These are phyloP conservation scores for Odontomachus brunneus DNA, from an alignment of 1,140 invertebrate species.

Conservation along the genomic window DNA sequence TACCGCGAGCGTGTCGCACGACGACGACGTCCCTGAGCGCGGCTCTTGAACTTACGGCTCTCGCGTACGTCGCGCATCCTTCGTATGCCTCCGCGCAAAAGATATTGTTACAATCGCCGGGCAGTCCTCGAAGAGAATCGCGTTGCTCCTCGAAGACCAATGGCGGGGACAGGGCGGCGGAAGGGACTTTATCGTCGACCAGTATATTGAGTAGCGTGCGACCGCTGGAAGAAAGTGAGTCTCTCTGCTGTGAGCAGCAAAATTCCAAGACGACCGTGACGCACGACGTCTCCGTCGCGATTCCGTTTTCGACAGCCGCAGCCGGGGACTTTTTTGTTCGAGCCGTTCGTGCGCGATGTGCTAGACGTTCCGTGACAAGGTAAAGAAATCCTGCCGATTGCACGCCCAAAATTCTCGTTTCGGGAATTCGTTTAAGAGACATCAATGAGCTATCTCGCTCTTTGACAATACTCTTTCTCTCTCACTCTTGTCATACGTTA, in stretches of 20 bases:
- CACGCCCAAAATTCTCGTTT: constrained; percentile 26
- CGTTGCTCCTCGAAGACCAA: constrained; percentile 67
- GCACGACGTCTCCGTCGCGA: constrained; percentile 47
- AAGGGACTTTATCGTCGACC: constrained; percentile 78
- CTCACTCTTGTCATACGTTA: too few relatives aligned
- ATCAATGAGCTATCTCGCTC: constrained; percentile 16
- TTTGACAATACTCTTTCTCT: neutral
- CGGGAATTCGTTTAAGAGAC: constrained; percentile 9
- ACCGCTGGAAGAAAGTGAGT: constrained; percentile 75
- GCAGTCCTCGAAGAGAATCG: constrained; percentile 69
- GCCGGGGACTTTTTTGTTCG: constrained; percentile 27
- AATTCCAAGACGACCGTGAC: constrained; percentile 73
- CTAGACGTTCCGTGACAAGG: constrained; percentile 38
- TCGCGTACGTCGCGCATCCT: constrained; percentile 78
- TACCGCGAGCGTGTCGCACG: constrained; percentile 72
- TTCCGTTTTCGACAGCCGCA: constrained; percentile 58
- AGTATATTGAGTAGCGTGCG: constrained; percentile 85
- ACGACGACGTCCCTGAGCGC: constrained; percentile 82
- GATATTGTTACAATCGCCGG: constrained; percentile 85
- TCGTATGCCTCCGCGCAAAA: constrained; percentile 74
- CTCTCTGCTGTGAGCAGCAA: constrained; percentile 76
- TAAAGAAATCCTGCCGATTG: constrained; percentile 41
- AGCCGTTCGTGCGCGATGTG: constrained; percentile 28
- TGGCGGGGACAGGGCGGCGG: constrained; percentile 54
- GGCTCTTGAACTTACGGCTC: constrained; percentile 84